Percentiles rank a stretch among this genome's conserved stretches.
Conservation (phyloP, 2,113 vertebrate species). For the Ailurus styani region DNA sequence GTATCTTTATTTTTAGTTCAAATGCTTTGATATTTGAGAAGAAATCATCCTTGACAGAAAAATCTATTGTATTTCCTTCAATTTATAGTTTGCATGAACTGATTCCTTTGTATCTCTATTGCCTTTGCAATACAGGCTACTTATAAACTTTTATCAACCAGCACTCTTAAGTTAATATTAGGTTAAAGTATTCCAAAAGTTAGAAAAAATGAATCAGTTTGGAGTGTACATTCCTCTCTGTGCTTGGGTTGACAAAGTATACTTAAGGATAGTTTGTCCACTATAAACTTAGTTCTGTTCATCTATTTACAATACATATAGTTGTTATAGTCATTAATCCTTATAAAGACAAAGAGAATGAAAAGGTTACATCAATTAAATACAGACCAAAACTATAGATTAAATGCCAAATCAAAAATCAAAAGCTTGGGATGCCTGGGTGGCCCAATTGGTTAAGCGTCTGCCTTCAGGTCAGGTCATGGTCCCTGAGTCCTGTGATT, state of each 20-base stretch:
- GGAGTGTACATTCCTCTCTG: neutral
- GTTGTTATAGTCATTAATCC: neutral
- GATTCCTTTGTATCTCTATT: neutral
- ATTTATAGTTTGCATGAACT: neutral
- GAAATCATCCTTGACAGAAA: neutral
- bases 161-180: neutral
- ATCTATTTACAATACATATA: neutral
- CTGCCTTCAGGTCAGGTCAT: neutral
- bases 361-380: neutral
- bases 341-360: neutral
- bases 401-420: neutral
- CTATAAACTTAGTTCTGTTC: neutral
- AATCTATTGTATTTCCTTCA: neutral
- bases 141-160: neutral
- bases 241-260: neutral
- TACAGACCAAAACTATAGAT: neutral
- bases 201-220: neutral
- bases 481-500: neutral
- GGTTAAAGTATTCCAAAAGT: conserved; percentile 21
- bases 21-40: neutral
- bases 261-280: neutral
- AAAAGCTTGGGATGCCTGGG: neutral
- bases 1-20: neutral
- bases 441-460: neutral
- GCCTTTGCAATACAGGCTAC: neutral